Percentiles rank a stretch among this genome's conserved stretches.
phyloP scores from a whole-genome alignment of 2,113 vertebrate species.

The Telmatochromis brachygnathus region DNA sequence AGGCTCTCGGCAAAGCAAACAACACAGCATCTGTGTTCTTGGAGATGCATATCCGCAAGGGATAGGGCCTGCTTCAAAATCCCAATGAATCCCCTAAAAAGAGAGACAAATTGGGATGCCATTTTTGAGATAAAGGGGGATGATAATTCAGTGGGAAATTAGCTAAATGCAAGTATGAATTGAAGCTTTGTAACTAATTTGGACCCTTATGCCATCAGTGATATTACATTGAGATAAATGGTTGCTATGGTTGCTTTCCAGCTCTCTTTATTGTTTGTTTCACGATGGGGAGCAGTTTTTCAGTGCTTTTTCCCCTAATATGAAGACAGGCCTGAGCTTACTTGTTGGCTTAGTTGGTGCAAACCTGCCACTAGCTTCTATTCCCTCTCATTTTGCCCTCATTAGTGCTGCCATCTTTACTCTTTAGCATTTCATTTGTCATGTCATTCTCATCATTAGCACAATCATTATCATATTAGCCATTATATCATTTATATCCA shows the following conservation, averaged over 20 bases:
- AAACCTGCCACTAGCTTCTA: neutral
- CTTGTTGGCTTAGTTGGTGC: neutral
- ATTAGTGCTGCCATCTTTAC: neutral
- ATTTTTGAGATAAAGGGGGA: conserved; percentile 31
- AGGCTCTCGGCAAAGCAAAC: conserved; percentile 9
- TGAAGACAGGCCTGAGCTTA: conserved; percentile 1
- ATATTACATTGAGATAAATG: conserved; percentile 27
- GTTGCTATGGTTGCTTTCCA: conserved; percentile 33
- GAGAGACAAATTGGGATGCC: conserved; percentile 22
- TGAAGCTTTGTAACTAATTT: conserved; percentile 31
- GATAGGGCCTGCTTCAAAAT: conserved; percentile 8
- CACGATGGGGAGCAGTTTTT: neutral
- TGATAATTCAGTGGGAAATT: conserved; percentile 40
- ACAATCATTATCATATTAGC: neutral
- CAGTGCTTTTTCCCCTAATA: neutral
- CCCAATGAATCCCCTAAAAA: conserved; percentile 15
- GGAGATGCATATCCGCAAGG: conserved; percentile 21
- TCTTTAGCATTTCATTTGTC: neutral
- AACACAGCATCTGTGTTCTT: conserved; percentile 47
- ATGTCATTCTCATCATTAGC: neutral
- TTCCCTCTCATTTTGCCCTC: neutral
- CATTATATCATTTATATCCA: neutral
- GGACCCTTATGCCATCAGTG: conserved; percentile 1
- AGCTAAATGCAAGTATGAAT: conserved; percentile 36
- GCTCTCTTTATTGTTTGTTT: neutral